Evolutionary conservation across 2,113 vertebrate genomes (phyloP).

Genomic region (Tilapia sparmanii): DNA sequence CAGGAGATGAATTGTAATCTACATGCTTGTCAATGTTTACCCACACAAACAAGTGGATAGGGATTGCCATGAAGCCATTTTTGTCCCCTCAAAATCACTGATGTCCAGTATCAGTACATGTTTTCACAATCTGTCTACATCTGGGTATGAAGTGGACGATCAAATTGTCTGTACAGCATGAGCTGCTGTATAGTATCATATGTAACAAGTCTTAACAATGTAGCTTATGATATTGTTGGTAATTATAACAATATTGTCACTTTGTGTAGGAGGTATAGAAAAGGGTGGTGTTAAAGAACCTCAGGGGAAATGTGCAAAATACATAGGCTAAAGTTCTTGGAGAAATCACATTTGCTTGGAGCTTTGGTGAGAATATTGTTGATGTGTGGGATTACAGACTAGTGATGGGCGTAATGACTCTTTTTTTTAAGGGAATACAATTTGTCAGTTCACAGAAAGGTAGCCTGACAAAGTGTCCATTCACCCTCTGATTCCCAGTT

Average conservation of each 20-base stretch:
- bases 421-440: not conserved
- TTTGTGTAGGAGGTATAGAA: not conserved
- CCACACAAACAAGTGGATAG: not conserved
- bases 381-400: not conserved
- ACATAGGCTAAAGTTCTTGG: not conserved
- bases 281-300: not conserved
- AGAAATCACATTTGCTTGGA: not conserved
- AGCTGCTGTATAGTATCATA: not conserved
- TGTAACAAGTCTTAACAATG: not conserved
- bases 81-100: not conserved
- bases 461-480: not conserved
- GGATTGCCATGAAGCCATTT: not conserved
- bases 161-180: not conserved
- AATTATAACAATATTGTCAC: not conserved
- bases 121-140: not conserved
- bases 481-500: not conserved
- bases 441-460: not conserved
- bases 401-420: not conserved
- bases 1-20: not conserved
- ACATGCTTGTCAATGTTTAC: not conserved
- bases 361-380: not conserved
- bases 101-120: not conserved
- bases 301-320: slow-evolving; percentile 34
- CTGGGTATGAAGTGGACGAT: not conserved
- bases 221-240: not conserved